These are phyloP conservation scores for Caenorhabditis japonica DNA, from an alignment of 2,888 invertebrate species.

Conservation along the genomic window DNA sequence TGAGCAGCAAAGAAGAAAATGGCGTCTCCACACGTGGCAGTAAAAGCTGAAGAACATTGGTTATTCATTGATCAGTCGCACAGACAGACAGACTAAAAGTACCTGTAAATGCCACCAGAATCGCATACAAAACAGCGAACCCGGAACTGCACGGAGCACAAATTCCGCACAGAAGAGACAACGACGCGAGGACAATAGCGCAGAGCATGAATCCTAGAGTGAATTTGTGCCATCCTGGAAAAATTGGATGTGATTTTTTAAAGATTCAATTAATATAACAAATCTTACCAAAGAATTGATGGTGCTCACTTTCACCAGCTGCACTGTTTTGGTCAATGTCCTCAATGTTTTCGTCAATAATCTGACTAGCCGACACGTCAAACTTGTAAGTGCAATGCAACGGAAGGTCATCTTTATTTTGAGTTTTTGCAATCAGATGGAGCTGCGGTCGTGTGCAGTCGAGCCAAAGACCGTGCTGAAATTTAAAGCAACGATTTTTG, in stretches of 20 bases:
- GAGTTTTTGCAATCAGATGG: constrained; percentile 50
- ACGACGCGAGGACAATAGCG: constrained; percentile 66
- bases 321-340: constrained; percentile 75
- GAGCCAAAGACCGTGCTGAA: constrained; percentile 76
- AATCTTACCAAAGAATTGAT: constrained; percentile 73
- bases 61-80: no score
- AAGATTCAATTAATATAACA: not conserved
- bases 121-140: constrained; percentile 71
- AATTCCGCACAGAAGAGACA: constrained; percentile 70
- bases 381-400: constrained; percentile 77
- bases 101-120: constrained; percentile 71
- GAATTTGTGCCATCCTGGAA: constrained; percentile 76
- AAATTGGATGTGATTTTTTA: not conserved
- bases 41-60: constrained; percentile 54
- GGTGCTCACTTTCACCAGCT: constrained; percentile 76
- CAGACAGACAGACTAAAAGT: constrained; percentile 23
- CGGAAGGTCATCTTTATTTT: constrained; percentile 63
- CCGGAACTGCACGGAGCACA: constrained; percentile 74
- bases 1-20: constrained; percentile 77
- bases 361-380: constrained; percentile 70
- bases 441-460: constrained; percentile 73
- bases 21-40: constrained; percentile 62
- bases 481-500: not conserved
- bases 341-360: constrained; percentile 73
- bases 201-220: constrained; percentile 70